phyloP scores from a whole-genome alignment of 1,140 invertebrate species.

The Philotrypesis tridentata region DNA sequence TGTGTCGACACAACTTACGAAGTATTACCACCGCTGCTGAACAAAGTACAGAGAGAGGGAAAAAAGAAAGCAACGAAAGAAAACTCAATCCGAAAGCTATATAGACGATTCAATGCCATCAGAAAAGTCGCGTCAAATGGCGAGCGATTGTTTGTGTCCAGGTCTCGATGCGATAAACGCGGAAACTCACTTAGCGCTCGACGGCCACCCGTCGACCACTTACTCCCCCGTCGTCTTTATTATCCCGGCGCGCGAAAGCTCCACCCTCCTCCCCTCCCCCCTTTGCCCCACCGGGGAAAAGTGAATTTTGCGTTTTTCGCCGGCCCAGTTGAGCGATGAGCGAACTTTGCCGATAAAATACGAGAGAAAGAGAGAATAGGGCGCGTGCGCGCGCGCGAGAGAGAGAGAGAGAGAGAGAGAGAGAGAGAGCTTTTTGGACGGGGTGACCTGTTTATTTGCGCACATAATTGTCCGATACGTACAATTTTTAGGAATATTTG shows the following conservation, averaged over 20 bases:
- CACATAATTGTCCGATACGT: background rate
- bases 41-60: background rate
- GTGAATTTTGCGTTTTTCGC: slow-evolving; percentile 23
- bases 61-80: background rate
- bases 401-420: too few relatives aligned
- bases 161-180: slow-evolving; percentile 31
- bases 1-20: background rate
- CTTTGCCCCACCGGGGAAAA: background rate
- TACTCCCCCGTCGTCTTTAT: slow-evolving; percentile 23
- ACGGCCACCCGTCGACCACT: slow-evolving; percentile 50
- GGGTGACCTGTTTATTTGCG: background rate
- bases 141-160: slow-evolving; percentile 26
- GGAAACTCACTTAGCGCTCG: slow-evolving; percentile 52
- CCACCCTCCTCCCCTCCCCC: background rate
- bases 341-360: slow-evolving; percentile 25
- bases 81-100: slow-evolving; percentile 18
- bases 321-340: slow-evolving; percentile 7
- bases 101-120: background rate
- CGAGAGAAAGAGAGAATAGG: too few relatives aligned
- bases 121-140: slow-evolving; percentile 6
- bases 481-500: background rate
- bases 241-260: slow-evolving; percentile 13
- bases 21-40: background rate
- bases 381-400: too few relatives aligned
- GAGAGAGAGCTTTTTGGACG: background rate